Evolutionary conservation across 2,888 invertebrate genomes (phyloP), one percentile per base, ranked within the genome.

Genomic region (Lathronympha strigana): DNA sequence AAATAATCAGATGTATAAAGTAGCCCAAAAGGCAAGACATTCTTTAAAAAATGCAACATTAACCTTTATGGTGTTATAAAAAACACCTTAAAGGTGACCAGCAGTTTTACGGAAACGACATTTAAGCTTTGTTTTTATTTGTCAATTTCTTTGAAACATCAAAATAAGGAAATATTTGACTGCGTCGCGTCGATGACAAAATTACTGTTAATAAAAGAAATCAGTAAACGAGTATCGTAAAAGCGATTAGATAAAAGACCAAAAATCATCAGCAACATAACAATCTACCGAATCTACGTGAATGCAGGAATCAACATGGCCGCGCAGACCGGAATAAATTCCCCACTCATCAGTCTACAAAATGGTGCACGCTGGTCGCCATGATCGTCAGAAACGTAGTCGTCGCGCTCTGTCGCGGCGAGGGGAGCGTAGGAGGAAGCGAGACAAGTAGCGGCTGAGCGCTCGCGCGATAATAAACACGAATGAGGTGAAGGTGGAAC

Each of bases 401-500:
- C 73, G 55, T 82, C 80, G 69, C 81, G 69, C 70, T 49, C 67
- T 66, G 66, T 43, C 61, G 47, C 66, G 57, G 45, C 40, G 43
- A 55, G 57, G 33, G 8, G 57, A 47, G 50, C 61, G 21, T 57
- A 68, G 43, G 72, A 68, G 69, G 43, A 79, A 86, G 67, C 77
- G 75, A 75, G 82, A 80, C 53, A 58, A 68, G 62, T 51, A 70
- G 70, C 68, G 61, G 64, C 33, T 58, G 72, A 61, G 71, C 76
- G 72, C 72, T 71, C 69, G 61, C 61, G 61, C 69, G 72, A 57
- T 11, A 68, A 73, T 72, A 76, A 77, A 76, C 78, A 72, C 71
- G 72, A 77, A 68, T 73, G 79, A 81, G 84, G 85, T 87, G 86
- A 86, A 85, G 80, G 85, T 86, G 82, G 84, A 87, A 74, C 73